Base-by-base conservation (phyloP, 1,140 invertebrate species). In the Magallana ariakensis region DNA sequence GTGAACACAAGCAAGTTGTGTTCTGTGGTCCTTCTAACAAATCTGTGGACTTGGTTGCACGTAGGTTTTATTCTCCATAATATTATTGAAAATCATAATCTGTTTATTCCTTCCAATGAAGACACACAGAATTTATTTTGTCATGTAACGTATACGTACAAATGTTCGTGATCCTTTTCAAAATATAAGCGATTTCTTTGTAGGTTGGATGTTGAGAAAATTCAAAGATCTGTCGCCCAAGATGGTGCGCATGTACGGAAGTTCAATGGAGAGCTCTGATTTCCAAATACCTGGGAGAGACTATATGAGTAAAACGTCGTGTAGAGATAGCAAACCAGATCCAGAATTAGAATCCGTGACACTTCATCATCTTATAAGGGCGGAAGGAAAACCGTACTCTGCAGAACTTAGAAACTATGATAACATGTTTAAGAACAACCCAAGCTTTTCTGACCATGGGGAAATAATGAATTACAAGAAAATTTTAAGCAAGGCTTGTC, bases 1-100 rank as follows among this genome's bases (percentile, higher is more conserved):
- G 85, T 26, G 85, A 62, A 22, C 86, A 85, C 55, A 87, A 90
- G 55, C 87, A 90, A 87, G 86, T 91, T 16, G 62, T 92, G 2
- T 91, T 89, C 56, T 92, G 91, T 88, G 91, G 91, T 75, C 91
- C 90, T 11, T 92, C 91, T 60, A 92, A 92, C 84, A 90, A 87
- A 89, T 88, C 90, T 85, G 56, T 93, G 89, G 62, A 94, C 75
- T 75, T 94, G 85, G 57, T 94, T 93, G 87, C 94, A 93, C 54
- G 94, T 88, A 91, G 93, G 90, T 60, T 46, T 46, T 80, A 70
- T 16, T 4, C 1, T 54, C 33, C 16, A 16, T 82, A n/a, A n/a
- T n/a, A n/a, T n/a, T n/a, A 16, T 55, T 4, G 33, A 46, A 46
- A 46, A 46, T 46, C 33, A 46, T 46, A 46, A 46, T 46, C 2